A percentile compares a stretch with the other conserved stretches of the same genome.
phyloP scores from a whole-genome alignment of 1,140 invertebrate genomes.

The Ganaspis sp. region DNA sequence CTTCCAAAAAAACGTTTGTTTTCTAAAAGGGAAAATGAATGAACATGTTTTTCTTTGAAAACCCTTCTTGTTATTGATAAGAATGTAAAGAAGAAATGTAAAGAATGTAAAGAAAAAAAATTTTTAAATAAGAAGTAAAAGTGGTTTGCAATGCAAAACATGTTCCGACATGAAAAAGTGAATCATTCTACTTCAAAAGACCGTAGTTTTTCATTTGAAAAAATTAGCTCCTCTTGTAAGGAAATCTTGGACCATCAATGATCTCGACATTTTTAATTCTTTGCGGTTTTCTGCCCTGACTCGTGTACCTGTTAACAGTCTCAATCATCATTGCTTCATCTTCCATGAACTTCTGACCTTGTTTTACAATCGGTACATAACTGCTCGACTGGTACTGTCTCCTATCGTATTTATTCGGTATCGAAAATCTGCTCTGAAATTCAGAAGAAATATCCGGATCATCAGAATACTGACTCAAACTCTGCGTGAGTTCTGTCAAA shows the following conservation, averaged over 20 bases:
- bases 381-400: background rate
- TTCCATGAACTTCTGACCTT: background rate
- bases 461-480: slow-evolving; percentile 57
- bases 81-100: no score
- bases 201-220: no score
- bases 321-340: slow-evolving; percentile 33
- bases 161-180: no score
- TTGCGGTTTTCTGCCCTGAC: slow-evolving; percentile 45
- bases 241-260: slow-evolving; percentile 66
- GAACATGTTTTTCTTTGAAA: no score
- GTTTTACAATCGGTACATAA: slow-evolving; percentile 11
- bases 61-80: no score
- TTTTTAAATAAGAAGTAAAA: no score
- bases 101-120: no score
- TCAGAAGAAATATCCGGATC: slow-evolving; percentile 34
- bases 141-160: no score
- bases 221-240: slow-evolving; percentile 39
- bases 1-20: no score
- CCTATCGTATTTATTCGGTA: background rate
- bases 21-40: no score
- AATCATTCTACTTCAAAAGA: no score
- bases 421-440: slow-evolving; percentile 34
- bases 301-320: slow-evolving; percentile 23
- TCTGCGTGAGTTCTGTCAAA: slow-evolving; percentile 61
- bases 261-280: slow-evolving; percentile 72